Conservation (phyloP, 2,797 vertebrate species). For the Esox lucius region DNA sequence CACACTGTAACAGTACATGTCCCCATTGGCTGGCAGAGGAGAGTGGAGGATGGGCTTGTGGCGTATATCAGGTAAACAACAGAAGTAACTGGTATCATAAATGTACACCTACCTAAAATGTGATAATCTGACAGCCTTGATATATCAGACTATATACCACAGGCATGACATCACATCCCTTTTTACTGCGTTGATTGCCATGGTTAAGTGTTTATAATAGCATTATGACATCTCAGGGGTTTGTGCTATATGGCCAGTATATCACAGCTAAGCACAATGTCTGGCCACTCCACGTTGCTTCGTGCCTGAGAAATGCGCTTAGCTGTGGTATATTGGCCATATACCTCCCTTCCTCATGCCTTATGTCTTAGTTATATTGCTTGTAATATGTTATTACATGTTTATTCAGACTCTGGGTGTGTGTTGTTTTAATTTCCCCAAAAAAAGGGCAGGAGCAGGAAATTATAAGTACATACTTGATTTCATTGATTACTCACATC, state of each 20-base stretch:
- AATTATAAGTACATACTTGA: background rate
- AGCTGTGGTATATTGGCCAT: too few relatives aligned
- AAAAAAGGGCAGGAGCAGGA: background rate
- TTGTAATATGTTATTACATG: background rate
- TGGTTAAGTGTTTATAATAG: too few relatives aligned
- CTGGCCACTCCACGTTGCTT: too few relatives aligned
- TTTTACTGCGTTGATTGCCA: too few relatives aligned
- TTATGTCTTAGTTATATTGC: background rate
- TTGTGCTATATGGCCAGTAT: too few relatives aligned
- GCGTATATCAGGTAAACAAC: constrained; percentile 83
- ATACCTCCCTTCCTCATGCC: too few relatives aligned
- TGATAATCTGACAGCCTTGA: background rate
- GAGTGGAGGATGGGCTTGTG: constrained; percentile 82
- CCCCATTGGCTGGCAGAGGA: constrained; percentile 92
- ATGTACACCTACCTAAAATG: background rate
- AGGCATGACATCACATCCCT: too few relatives aligned
- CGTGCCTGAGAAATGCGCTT: too few relatives aligned
- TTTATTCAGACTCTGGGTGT: background rate
- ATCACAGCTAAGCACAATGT: too few relatives aligned
- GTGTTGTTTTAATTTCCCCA: background rate
- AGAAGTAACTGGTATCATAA: background rate
- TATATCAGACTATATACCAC: too few relatives aligned
- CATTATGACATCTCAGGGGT: too few relatives aligned
- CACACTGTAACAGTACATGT: constrained; percentile 80
- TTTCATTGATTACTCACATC: background rate